Evolutionary conservation across 2,113 vertebrate genomes (phyloP), one percentile per base, ranked within the genome.

Genomic region (Vidua macroura): DNA sequence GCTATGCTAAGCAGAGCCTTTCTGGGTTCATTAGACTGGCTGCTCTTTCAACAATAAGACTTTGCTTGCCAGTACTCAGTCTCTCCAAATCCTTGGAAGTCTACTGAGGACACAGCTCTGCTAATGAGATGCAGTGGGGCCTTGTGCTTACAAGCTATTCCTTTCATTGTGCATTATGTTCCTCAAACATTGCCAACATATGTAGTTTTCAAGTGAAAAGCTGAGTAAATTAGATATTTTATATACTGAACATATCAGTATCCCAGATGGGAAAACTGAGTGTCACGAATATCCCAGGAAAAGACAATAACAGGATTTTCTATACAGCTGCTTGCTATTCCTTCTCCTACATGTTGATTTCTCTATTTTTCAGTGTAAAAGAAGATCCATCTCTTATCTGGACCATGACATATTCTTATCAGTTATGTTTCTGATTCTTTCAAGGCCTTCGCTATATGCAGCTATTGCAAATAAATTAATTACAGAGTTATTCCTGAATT

Each of bases 121-220:
- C 58, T 97, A 96, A 93, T 78, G 93, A 96, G 39, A 46, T 94
- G 52, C 93, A 88, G 9, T 78, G 91, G 82, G 90, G 74, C 48
- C 55, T 78, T 76, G 28, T 16, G 15, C 31, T 90, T 80, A 82
- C 52, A 75, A 60, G 35, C 24, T 90, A 33, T 55, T 55, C 25
- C 14, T 27, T 63, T 80, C 53, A 78, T 44, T 93, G 25, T 59
- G n/a, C 37, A 39, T 63, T 77, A 85, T 86, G 33, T 74, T 56
- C 51, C 19, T 89, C 59, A 84, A 96, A 56, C 52, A 58, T 64
- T 88, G 44, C 60, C 77, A 93, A 81, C 37, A 8, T 83, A 64
- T 41, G 53, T 86, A 30, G n/a, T 51, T 87, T 82, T 74, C 74
- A 90, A 52, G 79, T 84, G 70, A 82, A 95, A 88, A 86, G 44